Evolutionary conservation across 64 coral and sea anemone genomes (phyloP), one percentile per base, ranked within the genome.

Genomic region (Stichodactyla mertensii): DNA sequence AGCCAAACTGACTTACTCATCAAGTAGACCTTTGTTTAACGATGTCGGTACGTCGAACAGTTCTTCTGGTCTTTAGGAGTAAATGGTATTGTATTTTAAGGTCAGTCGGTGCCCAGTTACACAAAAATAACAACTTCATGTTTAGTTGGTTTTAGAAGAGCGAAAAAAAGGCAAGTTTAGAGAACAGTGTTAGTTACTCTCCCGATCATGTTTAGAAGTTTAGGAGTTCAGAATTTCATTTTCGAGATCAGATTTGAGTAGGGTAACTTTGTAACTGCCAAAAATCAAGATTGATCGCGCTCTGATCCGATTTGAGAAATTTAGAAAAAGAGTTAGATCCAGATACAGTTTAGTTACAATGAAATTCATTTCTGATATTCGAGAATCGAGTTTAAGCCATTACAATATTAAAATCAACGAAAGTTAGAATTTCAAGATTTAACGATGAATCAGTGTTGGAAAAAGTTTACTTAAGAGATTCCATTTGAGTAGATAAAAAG

Each of bases 41-140:
- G 83, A 85, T 58, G 83, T 85, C 6, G 83, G 83, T 61, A 85
- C 83, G 55, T 61, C 52, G 27, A 85, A 85, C 56, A 85, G 83
- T 58, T 85, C 83, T 20, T 16, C 24, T 12, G 83, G 83, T 85
- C 83, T 85, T 85, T 85, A 81, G 80, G 51, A 62, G 56, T 31
- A 85, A 85, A 85, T 20, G 60, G 80, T 85, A 64, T 10, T 85
- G 78, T 81, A 71, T 51, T 55, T 81, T 20, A 19, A 54, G 52
- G 78, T 81, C 78, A 79, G 77, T 79, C 12, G 27, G 15, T 79
- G 12, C 51, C 51, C 2, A 79, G 18, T 69, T 45, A 45, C 36
- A 45, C 36, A 45, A 45, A 45, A 31, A 20, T 70, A 70, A 62
- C 4, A 62, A 62, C 14, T 13, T 62, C 60, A 62, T 26, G 69